Conservation (phyloP, 2,797 vertebrate genomes). For the Notamacropus eugenii region DNA sequence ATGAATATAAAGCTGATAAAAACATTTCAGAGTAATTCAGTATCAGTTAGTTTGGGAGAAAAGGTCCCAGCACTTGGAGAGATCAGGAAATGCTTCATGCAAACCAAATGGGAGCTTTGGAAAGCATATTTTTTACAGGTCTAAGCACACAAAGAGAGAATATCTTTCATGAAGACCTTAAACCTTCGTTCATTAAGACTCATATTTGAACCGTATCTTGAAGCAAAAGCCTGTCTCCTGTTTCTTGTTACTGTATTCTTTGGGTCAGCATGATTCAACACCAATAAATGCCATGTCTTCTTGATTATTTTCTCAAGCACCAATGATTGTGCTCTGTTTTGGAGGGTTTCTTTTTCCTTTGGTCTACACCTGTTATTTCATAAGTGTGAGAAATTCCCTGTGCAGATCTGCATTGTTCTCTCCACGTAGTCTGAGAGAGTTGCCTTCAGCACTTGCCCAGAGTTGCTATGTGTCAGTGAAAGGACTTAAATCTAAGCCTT, state of each 20-base stretch:
- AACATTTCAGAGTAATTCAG: background rate
- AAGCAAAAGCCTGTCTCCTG: background rate
- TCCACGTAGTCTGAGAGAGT: background rate
- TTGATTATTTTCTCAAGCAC: background rate
- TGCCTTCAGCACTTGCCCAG: background rate
- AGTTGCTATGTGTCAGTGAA: background rate
- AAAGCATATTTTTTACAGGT: background rate
- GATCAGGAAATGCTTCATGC: background rate
- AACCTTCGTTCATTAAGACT: background rate
- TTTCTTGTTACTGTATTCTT: background rate
- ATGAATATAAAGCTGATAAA: background rate
- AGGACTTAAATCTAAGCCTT: background rate
- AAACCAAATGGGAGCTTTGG: background rate
- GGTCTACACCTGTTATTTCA: background rate
- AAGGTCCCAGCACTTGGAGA: background rate
- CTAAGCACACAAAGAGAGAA: background rate
- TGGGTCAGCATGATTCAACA: background rate
- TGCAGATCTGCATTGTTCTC: background rate
- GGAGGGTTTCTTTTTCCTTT: background rate
- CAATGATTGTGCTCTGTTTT: background rate
- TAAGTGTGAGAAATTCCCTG: background rate
- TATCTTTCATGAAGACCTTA: background rate
- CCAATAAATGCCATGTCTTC: background rate
- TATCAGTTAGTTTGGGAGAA: background rate
- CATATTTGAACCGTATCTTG: background rate